Evolutionary conservation across 1,140 invertebrate species (phyloP).

Genomic region (Megathymus violae): DNA sequence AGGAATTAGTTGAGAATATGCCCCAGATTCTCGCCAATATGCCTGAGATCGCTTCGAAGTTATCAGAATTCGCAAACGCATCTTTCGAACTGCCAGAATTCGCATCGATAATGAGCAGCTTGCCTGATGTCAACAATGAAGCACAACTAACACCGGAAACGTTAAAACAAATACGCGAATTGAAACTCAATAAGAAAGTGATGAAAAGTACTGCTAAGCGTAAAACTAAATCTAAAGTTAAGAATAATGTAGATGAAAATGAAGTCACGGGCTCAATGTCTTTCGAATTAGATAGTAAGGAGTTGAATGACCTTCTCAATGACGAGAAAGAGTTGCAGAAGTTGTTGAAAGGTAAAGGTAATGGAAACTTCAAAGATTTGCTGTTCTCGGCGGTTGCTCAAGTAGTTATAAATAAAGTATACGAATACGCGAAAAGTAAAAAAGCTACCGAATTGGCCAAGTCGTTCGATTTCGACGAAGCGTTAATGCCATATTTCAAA

Average conservation of each 20-base stretch:
- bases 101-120: constrained; percentile 67
- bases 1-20: constrained; percentile 72
- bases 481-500: constrained; percentile 55
- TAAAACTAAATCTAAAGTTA: constrained; percentile 64
- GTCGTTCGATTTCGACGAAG: constrained; percentile 60
- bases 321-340: constrained; percentile 66
- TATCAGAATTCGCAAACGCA: constrained; percentile 69
- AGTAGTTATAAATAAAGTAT: constrained; percentile 73
- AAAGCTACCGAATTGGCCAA: constrained; percentile 64
- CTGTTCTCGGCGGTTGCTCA: constrained; percentile 70
- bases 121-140: constrained; percentile 69
- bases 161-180: constrained; percentile 74
- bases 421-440: constrained; percentile 70
- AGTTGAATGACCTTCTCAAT: constrained; percentile 62
- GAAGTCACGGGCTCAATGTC: constrained; percentile 60
- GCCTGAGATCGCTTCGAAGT: constrained; percentile 71
- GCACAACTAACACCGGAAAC: constrained; percentile 75
- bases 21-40: constrained; percentile 77
- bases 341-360: constrained; percentile 58
- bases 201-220: constrained; percentile 74
- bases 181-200: constrained; percentile 74
- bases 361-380: constrained; percentile 68
- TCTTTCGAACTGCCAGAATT: constrained; percentile 73
- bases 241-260: constrained; percentile 55
- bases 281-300: constrained; percentile 65